phyloP scores from a whole-genome alignment of 2,113 vertebrate species.

The Ptilonorhynchus violaceus region DNA sequence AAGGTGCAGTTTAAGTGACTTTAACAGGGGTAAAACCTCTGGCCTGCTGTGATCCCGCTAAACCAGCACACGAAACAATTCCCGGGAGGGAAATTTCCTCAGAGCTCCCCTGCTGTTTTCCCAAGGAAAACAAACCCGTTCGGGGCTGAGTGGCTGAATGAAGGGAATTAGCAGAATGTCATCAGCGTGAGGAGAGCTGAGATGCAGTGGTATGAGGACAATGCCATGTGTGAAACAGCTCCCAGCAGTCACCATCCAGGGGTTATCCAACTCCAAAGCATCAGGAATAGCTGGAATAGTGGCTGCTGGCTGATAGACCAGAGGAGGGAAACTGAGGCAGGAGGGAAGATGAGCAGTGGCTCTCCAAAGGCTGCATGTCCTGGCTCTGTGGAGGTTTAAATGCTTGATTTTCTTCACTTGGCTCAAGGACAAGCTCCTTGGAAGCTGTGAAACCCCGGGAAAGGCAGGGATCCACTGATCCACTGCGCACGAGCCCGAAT shows the following conservation, averaged over 20 bases:
- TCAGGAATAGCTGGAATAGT: fast-evolving
- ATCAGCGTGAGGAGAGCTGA: neutral
- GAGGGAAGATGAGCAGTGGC: neutral
- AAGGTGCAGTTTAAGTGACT: constrained; percentile 38
- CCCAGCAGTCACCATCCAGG: neutral
- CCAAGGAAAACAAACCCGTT: neutral
- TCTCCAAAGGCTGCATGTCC: neutral
- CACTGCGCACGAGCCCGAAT: neutral
- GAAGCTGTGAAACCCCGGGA: neutral
- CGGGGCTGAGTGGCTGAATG: neutral
- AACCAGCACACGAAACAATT: constrained; percentile 1
- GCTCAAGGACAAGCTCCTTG: neutral
- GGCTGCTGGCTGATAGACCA: neutral
- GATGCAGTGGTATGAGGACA: neutral
- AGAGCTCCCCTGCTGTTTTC: neutral
- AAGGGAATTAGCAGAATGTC: neutral
- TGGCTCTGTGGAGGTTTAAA: neutral
- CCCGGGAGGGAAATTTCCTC: neutral
- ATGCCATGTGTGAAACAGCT: fast-evolving
- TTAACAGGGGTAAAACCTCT: constrained; percentile 33
- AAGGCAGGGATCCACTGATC: neutral
- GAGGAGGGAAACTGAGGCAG: neutral
- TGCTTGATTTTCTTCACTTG: neutral
- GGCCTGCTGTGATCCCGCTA: neutral
- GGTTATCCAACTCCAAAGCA: neutral